These are phyloP conservation scores for Physocephala rufipes DNA, from an alignment of 2,888 invertebrate species.

Conservation along the genomic window DNA sequence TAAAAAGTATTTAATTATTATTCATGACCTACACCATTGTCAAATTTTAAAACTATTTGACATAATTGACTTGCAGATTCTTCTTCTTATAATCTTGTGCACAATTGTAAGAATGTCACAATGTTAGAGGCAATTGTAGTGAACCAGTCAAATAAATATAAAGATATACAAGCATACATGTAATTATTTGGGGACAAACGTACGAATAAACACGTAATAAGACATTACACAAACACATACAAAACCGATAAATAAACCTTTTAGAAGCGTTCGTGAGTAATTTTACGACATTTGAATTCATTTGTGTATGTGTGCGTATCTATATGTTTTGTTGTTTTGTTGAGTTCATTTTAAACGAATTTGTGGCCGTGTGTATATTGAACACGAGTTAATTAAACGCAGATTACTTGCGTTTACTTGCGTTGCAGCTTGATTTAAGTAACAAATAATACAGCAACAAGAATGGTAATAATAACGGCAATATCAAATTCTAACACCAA, in stretches of 20 bases:
- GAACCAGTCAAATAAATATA: too few species aligned
- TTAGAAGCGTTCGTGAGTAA: neutral
- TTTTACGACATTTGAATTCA: neutral
- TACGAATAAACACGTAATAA: too few species aligned
- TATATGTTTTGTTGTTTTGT: neutral
- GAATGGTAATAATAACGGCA: conserved; percentile 3
- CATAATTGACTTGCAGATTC: too few species aligned
- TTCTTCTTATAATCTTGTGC: too few species aligned
- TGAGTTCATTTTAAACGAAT: neutral
- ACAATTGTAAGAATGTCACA: too few species aligned
- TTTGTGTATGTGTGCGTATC: too few species aligned
- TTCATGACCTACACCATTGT: too few species aligned
- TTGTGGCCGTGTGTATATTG: neutral
- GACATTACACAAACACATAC: conserved; percentile 20
- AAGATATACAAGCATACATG: neutral
- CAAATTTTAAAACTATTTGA: too few species aligned
- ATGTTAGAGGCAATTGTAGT: too few species aligned
- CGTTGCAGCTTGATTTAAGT: conserved; percentile 29
- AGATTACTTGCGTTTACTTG: too few species aligned
- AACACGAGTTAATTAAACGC: conserved; percentile 37
- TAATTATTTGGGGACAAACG: neutral
- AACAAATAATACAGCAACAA: conserved; percentile 19
- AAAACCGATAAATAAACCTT: neutral
- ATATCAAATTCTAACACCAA: neutral
- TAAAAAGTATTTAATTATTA: too few species aligned